phyloP scores from a whole-genome alignment of 2,113 vertebrate genomes.

The Chaetura pelagica region DNA sequence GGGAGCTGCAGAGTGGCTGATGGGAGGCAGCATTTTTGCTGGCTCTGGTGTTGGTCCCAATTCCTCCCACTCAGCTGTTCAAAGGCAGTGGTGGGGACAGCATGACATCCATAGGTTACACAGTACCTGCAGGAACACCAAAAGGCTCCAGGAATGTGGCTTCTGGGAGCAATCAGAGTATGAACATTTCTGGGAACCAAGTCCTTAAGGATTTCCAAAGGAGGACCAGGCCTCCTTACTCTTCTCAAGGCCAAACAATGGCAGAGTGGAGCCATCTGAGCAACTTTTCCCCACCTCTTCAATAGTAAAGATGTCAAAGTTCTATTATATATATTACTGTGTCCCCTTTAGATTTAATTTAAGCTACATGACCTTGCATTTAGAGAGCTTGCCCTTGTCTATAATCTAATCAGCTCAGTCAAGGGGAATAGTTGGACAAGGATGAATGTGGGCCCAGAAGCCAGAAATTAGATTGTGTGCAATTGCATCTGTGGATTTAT shows the following conservation, averaged over 20 bases:
- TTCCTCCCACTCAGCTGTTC: background rate
- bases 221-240: background rate
- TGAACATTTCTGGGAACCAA: background rate
- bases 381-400: constrained; percentile 39
- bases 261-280: background rate
- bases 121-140: background rate
- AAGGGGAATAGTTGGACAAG: constrained; percentile 55
- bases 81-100: background rate
- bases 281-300: background rate
- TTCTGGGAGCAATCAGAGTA: background rate
- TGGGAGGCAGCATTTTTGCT: background rate
- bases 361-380: constrained; percentile 52
- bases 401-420: constrained; percentile 58
- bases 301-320: background rate
- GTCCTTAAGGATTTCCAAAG: background rate
- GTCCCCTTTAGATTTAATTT: constrained; percentile 57
- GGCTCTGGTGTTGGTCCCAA: fast-evolving
- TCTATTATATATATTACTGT: constrained; percentile 17
- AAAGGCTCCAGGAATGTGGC: background rate
- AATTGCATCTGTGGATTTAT: constrained; percentile 62
- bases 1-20: background rate
- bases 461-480: constrained; percentile 56
- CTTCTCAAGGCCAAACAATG: background rate
- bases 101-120: no score
- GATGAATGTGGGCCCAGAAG: constrained; percentile 36